These are phyloP conservation scores for Solenopsis fugax DNA, from an alignment of 1,140 invertebrate genomes.

Conservation along the genomic window DNA sequence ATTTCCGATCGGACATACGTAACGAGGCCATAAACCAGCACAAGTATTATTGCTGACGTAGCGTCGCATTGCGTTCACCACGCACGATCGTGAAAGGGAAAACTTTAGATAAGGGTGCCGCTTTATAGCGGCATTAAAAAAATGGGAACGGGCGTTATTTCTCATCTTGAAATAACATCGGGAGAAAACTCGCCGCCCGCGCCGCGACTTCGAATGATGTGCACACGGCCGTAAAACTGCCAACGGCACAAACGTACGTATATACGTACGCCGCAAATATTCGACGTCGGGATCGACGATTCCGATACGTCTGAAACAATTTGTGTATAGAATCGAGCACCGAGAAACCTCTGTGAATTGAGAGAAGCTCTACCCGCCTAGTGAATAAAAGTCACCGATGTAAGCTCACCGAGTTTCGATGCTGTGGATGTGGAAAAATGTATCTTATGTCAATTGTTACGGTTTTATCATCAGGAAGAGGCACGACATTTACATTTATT, in stretches of 20 bases:
- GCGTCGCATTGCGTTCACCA: constrained; percentile 28
- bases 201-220: constrained; percentile 41
- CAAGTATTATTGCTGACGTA: constrained; percentile 49
- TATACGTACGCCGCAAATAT: constrained; percentile 16
- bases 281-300: constrained; percentile 29
- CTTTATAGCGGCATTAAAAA: constrained; percentile 66
- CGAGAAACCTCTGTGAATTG: constrained; percentile 17
- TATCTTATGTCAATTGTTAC: constrained; percentile 6
- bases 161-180: constrained; percentile 58
- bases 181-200: not conserved
- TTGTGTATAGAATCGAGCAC: not conserved
- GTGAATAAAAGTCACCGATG: constrained; percentile 34
- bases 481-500: not conserved
- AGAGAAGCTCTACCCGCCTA: not conserved
- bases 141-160: constrained; percentile 50
- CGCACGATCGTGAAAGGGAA: constrained; percentile 47
- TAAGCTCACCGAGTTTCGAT: constrained; percentile 10
- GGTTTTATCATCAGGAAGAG: not conserved
- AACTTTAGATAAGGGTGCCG: constrained; percentile 53
- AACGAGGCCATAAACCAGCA: constrained; percentile 18
- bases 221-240: constrained; percentile 53
- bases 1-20: constrained; percentile 61
- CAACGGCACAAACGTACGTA: constrained; percentile 21
- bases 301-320: constrained; percentile 51
- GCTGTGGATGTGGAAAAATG: not conserved